These are phyloP conservation scores for Spisula subtruncata DNA, from an alignment of 2,888 invertebrate species.

Conservation along the genomic window DNA sequence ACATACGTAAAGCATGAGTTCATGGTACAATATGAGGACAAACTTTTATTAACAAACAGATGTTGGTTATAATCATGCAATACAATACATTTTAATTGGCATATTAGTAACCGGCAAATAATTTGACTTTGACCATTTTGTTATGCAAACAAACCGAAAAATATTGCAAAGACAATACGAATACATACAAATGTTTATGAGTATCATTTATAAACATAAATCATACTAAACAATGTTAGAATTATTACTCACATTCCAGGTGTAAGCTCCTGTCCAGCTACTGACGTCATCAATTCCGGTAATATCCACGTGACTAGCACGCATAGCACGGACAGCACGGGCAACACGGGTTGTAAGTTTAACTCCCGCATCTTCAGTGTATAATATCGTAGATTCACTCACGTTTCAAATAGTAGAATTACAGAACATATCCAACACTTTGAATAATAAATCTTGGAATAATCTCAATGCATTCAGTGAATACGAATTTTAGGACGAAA, in stretches of 20 bases:
- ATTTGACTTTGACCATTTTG: too few relatives aligned
- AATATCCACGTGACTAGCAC: background rate
- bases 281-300: background rate
- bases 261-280: background rate
- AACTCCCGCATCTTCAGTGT: background rate
- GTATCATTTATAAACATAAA: too few relatives aligned
- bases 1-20: too few relatives aligned
- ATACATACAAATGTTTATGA: too few relatives aligned
- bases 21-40: too few relatives aligned
- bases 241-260: conserved; percentile 1
- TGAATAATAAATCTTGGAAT: background rate
- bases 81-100: too few relatives aligned
- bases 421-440: background rate
- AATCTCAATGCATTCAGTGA: background rate
- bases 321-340: background rate
- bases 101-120: too few relatives aligned
- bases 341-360: background rate
- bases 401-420: background rate
- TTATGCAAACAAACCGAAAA: too few relatives aligned
- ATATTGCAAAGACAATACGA: too few relatives aligned
- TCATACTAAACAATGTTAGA: too few relatives aligned
- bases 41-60: too few relatives aligned
- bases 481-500: background rate
- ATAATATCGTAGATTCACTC: background rate
- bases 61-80: too few relatives aligned